phyloP scores from a whole-genome alignment of 2,888 invertebrate species.

The Drosophila antonietae region DNA sequence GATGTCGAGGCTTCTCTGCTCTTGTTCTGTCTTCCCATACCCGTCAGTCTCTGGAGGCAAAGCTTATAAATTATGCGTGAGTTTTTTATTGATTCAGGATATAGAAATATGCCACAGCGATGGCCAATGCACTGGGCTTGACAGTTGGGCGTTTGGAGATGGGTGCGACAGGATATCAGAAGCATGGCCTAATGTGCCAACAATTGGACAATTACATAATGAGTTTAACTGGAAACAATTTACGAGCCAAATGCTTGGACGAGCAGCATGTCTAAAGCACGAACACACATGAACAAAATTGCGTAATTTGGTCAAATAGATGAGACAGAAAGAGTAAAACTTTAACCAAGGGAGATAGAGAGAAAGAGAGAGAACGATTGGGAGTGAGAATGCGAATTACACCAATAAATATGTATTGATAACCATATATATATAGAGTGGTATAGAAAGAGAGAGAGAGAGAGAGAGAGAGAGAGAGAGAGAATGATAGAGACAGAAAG shows the following conservation, averaged over 20 bases:
- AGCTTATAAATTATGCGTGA: constrained; percentile 69
- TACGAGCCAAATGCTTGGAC: constrained; percentile 31
- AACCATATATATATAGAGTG: too few relatives aligned
- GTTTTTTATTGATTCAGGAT: constrained; percentile 61
- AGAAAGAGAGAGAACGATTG: neutral
- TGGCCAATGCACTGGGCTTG: neutral
- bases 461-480: neutral
- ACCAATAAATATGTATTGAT: too few relatives aligned
- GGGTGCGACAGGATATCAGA: constrained; percentile 3
- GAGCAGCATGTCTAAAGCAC: constrained; percentile 13
- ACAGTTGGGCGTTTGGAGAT: neutral
- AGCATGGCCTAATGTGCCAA: constrained; percentile 9
- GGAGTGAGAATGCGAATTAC: neutral
- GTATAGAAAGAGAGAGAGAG: neutral
- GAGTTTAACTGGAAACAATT: constrained; percentile 58
- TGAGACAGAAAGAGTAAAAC: constrained; percentile 17
- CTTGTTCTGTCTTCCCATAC: neutral
- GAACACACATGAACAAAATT: constrained; percentile 2
- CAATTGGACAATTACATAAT: constrained; percentile 48
- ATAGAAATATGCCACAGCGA: neutral
- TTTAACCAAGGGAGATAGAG: neutral
- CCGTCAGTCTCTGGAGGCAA: constrained; percentile 25
- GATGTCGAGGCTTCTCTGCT: constrained; percentile 3
- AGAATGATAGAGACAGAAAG: neutral
- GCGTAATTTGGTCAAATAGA: constrained; percentile 37